Conservation (phyloP, 2,888 invertebrate species). For the Drosophila nigricruria region DNA sequence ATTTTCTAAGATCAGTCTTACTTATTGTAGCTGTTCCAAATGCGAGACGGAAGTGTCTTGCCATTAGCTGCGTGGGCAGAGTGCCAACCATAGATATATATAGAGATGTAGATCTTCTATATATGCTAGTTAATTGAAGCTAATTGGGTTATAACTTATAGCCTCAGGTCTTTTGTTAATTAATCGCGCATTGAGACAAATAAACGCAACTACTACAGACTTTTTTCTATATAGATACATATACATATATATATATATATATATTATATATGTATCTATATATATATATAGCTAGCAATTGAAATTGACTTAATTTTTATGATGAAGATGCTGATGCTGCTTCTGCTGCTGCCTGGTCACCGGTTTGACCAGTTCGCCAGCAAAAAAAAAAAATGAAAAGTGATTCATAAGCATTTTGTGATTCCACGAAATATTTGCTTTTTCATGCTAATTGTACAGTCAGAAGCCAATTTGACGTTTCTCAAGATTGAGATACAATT, state of each 20-base stretch:
- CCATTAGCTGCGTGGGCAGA: constrained; percentile 12
- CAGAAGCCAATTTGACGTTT: constrained; percentile 23
- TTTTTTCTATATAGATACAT: constrained; percentile 1
- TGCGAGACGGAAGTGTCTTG: constrained; percentile 47
- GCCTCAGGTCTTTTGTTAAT: constrained; percentile 53
- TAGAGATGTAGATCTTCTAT: background rate
- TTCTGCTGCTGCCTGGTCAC: constrained; percentile 27
- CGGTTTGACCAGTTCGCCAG: constrained; percentile 57
- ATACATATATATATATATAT: background rate
- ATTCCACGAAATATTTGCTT: constrained; percentile 44
- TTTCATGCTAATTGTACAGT: constrained; percentile 60
- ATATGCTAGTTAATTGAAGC: constrained; percentile 65
- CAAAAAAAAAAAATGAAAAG: constrained; percentile 1
- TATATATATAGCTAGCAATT: constrained; percentile 8
- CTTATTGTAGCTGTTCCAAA: constrained; percentile 13
- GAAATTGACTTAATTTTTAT: constrained; percentile 33
- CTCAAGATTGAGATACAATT: constrained; percentile 23
- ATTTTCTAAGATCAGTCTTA: constrained; percentile 38
- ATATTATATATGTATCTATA: constrained; percentile 15
- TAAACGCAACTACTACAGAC: background rate
- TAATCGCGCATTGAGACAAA: constrained; percentile 34
- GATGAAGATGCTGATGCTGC: constrained; percentile 2
- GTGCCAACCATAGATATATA: no score
- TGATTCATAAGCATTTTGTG: constrained; percentile 43
- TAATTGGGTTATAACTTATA: constrained; percentile 72